Base-by-base conservation (phyloP, 1,140 invertebrate genomes). In the Mya arenaria region DNA sequence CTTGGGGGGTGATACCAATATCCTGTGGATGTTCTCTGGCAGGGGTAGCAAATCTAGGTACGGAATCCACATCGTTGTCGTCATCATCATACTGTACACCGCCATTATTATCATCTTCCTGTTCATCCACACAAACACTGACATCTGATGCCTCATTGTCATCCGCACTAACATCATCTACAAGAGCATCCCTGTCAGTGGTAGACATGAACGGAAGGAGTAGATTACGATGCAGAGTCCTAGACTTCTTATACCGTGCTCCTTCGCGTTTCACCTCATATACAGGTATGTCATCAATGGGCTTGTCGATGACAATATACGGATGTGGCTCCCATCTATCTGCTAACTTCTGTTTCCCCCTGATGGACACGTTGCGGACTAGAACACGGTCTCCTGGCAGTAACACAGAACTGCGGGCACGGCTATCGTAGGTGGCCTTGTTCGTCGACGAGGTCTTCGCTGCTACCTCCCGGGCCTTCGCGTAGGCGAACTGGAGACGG, bases 311-410 rank as follows among this genome's bases (percentile, higher is more conserved):
- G n/a, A 85, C 71, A 30, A 71, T 48, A 69, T 85, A 85, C 3
- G 55, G 36, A 30, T 74, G 3, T 8, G 39, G 15, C 30, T 82
- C 65, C 82, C 85, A 84, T 34, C 36, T 75, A 56, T 86, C 82
- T 15, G 75, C 72, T 0, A 84, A 28, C 32, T 86, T 86, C 19
- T 78, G 60, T 69, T 84, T 84, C 0, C 78, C 82, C 28, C 62
- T 13, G 17, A 80, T 56, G 8, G 28, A 34, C 15, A 85, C 69
- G 32, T 75, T 62, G 17, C 37, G 66, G 13, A 84, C 32, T 23
- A 86, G 55, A 13, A 82, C 82, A 15, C 72, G 17, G 34, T 86
- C 82, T 19, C 84, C 80, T 34, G 36, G 13, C 15, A 62, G 6
- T 17, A 80, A 23, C 15, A 32, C 48, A 0, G 74, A n/a, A 30